A percentile compares a stretch with the other conserved stretches of the same genome.
Conservation (phyloP, 2,113 vertebrate genomes). For the Arvicanthis niloticus region DNA sequence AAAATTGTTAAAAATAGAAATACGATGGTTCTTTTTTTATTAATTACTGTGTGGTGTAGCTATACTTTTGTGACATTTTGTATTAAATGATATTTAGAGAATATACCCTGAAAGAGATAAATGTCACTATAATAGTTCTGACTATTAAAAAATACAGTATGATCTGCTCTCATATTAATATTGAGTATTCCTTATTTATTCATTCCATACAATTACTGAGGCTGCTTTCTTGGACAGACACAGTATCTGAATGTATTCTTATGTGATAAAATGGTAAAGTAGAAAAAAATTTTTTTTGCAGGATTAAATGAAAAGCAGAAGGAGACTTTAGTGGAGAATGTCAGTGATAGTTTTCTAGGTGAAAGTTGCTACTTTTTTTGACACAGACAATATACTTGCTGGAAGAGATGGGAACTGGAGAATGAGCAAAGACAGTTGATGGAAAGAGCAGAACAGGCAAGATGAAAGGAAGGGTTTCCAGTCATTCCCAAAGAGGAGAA, state of each 20-base stretch:
- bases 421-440: neutral
- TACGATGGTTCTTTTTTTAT: neutral
- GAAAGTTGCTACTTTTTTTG: slow-evolving; percentile 14
- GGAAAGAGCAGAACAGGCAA: neutral
- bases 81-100: neutral
- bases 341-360: neutral
- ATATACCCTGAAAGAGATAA: neutral
- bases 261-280: neutral
- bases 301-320: neutral
- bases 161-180: neutral
- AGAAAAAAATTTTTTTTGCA: neutral
- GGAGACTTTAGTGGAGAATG: neutral
- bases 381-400: neutral
- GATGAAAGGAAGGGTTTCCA: neutral
- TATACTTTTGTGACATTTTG: slow-evolving; percentile 22
- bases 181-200: slow-evolving; percentile 24
- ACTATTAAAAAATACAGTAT: neutral
- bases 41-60: neutral
- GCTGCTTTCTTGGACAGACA: neutral
- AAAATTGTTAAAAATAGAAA: neutral
- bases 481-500: neutral
- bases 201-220: neutral
- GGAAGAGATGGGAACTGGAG: neutral
- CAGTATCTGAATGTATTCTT: slow-evolving; percentile 43
- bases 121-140: neutral